These are phyloP conservation scores for Otis tarda DNA, from an alignment of 2,113 vertebrate genomes.

Conservation along the genomic window DNA sequence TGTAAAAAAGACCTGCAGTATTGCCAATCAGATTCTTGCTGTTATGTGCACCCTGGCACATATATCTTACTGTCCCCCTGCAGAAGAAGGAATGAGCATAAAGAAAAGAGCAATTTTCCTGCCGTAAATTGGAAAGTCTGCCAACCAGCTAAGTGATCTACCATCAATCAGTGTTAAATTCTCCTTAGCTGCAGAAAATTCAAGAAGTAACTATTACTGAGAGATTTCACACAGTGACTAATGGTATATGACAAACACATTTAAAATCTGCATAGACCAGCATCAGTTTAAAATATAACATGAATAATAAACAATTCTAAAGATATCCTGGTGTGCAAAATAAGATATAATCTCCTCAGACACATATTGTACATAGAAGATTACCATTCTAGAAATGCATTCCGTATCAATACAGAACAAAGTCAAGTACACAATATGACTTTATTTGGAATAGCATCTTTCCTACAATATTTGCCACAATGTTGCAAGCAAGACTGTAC, in stretches of 20 bases:
- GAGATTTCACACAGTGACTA: conserved; percentile 87
- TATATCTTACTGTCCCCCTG: conserved; percentile 73
- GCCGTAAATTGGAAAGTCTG: conserved; percentile 91
- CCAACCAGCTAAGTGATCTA: conserved; percentile 90
- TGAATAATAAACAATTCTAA: conserved; percentile 75
- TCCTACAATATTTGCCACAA: neutral
- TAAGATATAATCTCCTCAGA: conserved; percentile 75
- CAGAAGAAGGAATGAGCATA: conserved; percentile 82
- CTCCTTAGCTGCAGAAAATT: conserved; percentile 84
- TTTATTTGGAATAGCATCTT: conserved; percentile 38
- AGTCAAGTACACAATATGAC: conserved; percentile 50
- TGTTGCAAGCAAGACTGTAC: neutral
- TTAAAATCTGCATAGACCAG: conserved; percentile 84
- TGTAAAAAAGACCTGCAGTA: conserved; percentile 70
- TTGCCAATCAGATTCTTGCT: conserved; percentile 69
- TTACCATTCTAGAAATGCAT: conserved; percentile 61
- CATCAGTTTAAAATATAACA: conserved; percentile 74
- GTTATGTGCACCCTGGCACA: conserved; percentile 65
- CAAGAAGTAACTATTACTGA: conserved; percentile 87
- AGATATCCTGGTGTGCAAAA: conserved; percentile 66
- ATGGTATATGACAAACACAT: conserved; percentile 89
- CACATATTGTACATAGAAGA: conserved; percentile 66
- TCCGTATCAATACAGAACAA: conserved; percentile 62
- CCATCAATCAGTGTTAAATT: conserved; percentile 92
- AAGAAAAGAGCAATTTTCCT: conserved; percentile 91